phyloP scores from a whole-genome alignment of 2,888 invertebrate species.

The Cephus pygmeus region DNA sequence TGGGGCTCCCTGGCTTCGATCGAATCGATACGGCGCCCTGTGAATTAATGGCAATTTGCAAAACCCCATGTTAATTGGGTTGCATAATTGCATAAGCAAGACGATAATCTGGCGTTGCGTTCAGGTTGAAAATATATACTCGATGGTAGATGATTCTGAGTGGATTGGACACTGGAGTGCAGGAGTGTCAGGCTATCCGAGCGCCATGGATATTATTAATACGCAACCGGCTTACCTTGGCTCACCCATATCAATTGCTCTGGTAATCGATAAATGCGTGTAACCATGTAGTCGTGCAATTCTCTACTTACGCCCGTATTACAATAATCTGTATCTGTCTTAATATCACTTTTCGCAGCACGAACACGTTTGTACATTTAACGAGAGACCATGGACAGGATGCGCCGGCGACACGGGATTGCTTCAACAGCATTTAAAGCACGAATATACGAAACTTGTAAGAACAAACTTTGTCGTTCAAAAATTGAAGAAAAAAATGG shows the following conservation, averaged over 20 bases:
- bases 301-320: background rate
- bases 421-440: background rate
- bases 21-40: background rate
- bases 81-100: conserved; percentile 56
- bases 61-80: conserved; percentile 45
- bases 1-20: too few relatives aligned
- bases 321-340: background rate
- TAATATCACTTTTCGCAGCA: background rate
- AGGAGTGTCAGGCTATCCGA: conserved; percentile 85
- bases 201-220: conserved; percentile 59
- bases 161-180: conserved; percentile 44
- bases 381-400: background rate
- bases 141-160: conserved; percentile 65
- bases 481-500: background rate
- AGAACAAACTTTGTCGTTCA: background rate
- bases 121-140: conserved; percentile 5
- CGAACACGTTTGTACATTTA: background rate
- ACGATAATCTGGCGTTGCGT: conserved; percentile 40
- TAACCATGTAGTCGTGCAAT: background rate
- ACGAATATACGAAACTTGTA: background rate
- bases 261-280: conserved; percentile 55
- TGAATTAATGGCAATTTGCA: conserved; percentile 39
- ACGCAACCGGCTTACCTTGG: conserved; percentile 61
- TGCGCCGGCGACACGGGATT: background rate
- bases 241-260: conserved; percentile 56